Conservation (phyloP, 92 coral and sea anemone species). For the Porites evermanni region DNA sequence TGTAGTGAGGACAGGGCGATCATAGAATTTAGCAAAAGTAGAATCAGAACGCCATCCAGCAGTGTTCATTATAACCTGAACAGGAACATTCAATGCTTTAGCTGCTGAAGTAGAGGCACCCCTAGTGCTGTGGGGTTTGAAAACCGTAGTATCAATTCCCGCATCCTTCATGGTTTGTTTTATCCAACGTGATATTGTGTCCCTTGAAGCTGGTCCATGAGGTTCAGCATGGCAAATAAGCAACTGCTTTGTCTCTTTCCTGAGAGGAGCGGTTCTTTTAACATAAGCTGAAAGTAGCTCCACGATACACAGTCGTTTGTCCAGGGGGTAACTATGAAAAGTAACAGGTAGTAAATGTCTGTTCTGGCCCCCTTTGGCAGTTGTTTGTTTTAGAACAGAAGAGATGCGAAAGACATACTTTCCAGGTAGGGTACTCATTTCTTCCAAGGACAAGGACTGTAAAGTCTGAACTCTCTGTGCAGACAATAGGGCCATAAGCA, state of each 20-base stretch:
- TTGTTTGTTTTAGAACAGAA: slow-evolving; percentile 46
- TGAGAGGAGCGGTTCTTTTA: slow-evolving; percentile 54
- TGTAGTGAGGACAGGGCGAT: background rate
- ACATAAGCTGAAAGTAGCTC: slow-evolving; percentile 48
- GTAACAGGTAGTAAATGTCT: slow-evolving; percentile 53
- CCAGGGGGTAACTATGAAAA: slow-evolving; percentile 32
- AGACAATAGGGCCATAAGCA: slow-evolving; percentile 62
- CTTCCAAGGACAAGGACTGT: slow-evolving; percentile 47
- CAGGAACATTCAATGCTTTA: slow-evolving; percentile 47
- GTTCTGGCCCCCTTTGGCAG: slow-evolving; percentile 26
- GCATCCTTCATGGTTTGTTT: slow-evolving; percentile 59
- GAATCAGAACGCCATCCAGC: slow-evolving; percentile 73
- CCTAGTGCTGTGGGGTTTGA: slow-evolving; percentile 61
- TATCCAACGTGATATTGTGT: slow-evolving; percentile 61
- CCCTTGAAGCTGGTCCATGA: slow-evolving; percentile 73
- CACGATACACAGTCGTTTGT: slow-evolving; percentile 52
- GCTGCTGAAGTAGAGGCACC: slow-evolving; percentile 62
- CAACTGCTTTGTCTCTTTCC: slow-evolving; percentile 61
- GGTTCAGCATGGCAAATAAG: slow-evolving; percentile 69
- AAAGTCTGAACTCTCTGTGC: slow-evolving; percentile 60
- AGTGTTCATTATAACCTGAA: slow-evolving; percentile 54
- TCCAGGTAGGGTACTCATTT: slow-evolving; percentile 43
- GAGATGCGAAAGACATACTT: slow-evolving; percentile 40
- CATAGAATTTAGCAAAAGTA: slow-evolving; percentile 54
- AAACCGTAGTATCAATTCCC: slow-evolving; percentile 46